Evolutionary conservation across 2,113 vertebrate species (phyloP).

Genomic region (Sebastes schlegelii): DNA sequence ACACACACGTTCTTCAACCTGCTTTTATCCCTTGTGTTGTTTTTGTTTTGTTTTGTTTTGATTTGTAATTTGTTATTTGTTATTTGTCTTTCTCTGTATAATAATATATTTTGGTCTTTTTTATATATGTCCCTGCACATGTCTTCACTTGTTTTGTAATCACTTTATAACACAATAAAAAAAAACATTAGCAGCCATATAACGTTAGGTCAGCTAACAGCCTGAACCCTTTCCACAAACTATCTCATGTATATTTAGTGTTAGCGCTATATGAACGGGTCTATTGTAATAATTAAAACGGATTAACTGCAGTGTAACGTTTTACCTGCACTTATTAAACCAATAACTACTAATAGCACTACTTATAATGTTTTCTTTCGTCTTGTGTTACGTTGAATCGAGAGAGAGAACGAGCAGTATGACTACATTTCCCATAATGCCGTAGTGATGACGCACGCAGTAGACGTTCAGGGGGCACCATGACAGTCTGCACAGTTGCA

Average conservation of each 20-base stretch:
- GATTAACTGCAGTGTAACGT: neutral
- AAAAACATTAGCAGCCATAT: neutral
- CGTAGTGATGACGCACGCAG: slow-evolving; percentile 23
- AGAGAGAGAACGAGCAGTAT: neutral
- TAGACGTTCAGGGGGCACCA: slow-evolving; percentile 52
- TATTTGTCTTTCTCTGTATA: no score
- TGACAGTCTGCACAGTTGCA: slow-evolving; percentile 61
- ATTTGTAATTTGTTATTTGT: no score
- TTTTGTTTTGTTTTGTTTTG: no score
- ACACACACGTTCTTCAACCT: no score
- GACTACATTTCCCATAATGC: slow-evolving; percentile 75
- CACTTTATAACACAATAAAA: no score
- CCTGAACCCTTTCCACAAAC: neutral
- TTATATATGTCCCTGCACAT: no score
- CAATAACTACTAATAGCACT: neutral
- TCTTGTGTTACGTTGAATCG: neutral
- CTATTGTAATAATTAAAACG: neutral
- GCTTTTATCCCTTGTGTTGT: no score
- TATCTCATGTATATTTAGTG: neutral
- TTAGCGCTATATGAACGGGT: neutral
- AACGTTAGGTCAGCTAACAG: neutral
- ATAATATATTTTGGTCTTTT: no score
- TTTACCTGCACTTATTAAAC: neutral
- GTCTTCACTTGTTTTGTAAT: no score
- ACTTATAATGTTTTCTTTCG: neutral